Conservation (phyloP, 2,113 vertebrate genomes). For the Ranitomeya imitator region DNA sequence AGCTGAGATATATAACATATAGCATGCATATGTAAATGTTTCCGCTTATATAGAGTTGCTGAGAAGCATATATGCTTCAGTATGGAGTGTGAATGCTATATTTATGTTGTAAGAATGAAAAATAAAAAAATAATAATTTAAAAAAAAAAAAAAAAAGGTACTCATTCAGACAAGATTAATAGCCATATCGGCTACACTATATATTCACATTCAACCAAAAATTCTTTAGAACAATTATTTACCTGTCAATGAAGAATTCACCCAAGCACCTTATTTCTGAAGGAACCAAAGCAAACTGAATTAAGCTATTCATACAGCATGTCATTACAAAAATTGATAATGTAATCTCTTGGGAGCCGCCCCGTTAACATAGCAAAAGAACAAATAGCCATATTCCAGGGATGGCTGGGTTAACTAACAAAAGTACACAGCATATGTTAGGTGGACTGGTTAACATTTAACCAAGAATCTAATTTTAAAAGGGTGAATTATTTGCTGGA, state of each 20-base stretch:
- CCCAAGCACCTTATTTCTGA: not conserved
- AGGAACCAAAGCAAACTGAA: not conserved
- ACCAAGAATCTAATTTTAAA: not conserved
- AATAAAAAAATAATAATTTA: too few relatives aligned
- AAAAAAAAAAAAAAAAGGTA: too few relatives aligned
- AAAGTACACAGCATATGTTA: not conserved
- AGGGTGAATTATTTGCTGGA: not conserved
- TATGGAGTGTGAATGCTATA: too few relatives aligned
- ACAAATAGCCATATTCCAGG: not conserved
- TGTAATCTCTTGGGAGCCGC: not conserved
- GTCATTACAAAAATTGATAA: not conserved
- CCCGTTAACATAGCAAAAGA: not conserved
- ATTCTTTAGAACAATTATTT: not conserved
- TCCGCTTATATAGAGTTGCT: too few relatives aligned
- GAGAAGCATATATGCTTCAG: too few relatives aligned
- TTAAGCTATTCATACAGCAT: not conserved
- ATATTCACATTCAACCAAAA: too few relatives aligned
- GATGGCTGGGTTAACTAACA: not conserved
- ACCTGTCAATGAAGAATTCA: not conserved
- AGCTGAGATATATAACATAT: too few relatives aligned
- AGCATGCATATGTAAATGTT: too few relatives aligned
- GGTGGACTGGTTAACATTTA: constrained; percentile 19
- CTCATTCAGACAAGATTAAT: too few relatives aligned
- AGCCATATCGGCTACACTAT: too few relatives aligned
- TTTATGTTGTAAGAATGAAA: too few relatives aligned